Percentiles rank a stretch among this genome's conserved stretches.
Conservation (phyloP, 64 coral and sea anemone genomes). For the Catalaphyllia jardinei region DNA sequence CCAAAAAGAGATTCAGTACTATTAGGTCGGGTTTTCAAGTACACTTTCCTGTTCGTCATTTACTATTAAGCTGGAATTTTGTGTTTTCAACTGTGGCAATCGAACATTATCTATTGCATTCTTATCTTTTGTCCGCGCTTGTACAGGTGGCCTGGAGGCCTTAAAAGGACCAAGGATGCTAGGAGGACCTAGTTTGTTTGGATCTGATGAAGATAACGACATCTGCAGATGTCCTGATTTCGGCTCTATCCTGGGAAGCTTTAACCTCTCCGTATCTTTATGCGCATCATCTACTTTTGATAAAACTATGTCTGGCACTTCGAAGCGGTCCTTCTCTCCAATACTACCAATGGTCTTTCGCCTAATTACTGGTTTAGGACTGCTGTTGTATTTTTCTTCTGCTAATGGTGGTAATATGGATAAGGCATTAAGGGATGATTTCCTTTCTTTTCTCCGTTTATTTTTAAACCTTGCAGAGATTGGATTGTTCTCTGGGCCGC, state of each 20-base stretch:
- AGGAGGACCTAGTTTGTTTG: conserved; percentile 20
- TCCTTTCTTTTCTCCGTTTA: neutral
- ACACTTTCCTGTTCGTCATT: neutral
- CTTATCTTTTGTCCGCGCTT: neutral
- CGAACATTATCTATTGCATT: neutral
- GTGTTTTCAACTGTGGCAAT: conserved; percentile 4
- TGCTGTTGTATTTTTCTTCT: neutral
- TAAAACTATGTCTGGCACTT: conserved; percentile 20
- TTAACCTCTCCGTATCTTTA: neutral
- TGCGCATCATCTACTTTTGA: neutral
- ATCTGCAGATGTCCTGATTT: neutral
- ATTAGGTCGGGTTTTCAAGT: neutral
- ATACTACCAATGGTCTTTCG: neutral
- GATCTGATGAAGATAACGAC: neutral
- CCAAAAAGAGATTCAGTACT: too few species aligned
- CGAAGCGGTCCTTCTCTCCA: neutral
- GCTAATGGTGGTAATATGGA: neutral
- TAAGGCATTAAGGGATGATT: neutral
- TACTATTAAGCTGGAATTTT: neutral
- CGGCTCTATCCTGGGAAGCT: conserved; percentile 8
- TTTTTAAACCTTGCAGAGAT: neutral
- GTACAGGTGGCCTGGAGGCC: neutral
- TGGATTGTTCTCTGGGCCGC: neutral
- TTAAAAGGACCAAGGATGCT: neutral
- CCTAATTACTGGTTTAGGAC: neutral